Evolutionary conservation across 1,140 invertebrate genomes (phyloP).

Genomic region (Calosoma granatense): DNA sequence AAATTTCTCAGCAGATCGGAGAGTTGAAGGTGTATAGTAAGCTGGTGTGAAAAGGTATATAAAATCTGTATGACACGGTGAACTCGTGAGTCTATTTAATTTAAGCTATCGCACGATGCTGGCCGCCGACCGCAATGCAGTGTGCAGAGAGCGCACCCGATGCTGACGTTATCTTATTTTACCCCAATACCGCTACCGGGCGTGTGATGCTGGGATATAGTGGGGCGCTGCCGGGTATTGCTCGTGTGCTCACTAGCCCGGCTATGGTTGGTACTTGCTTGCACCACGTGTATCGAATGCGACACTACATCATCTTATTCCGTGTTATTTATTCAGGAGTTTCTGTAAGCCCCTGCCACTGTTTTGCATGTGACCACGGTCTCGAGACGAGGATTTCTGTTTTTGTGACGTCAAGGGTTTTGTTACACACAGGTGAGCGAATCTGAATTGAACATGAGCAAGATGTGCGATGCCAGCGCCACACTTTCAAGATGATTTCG

Average conservation of each 20-base stretch:
- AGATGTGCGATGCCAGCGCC: no score
- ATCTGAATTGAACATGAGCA: neutral
- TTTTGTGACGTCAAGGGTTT: neutral
- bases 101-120: neutral
- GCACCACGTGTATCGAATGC: neutral
- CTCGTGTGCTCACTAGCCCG: no score
- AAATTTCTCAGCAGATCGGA: no score
- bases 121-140: neutral
- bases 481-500: no score
- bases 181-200: no score
- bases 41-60: neutral
- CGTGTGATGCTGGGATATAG: no score
- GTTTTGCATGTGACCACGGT: neutral
- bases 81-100: neutral
- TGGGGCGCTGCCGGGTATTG: neutral
- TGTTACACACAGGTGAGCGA: neutral
- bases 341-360: neutral
- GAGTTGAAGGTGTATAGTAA: no score
- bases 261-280: neutral
- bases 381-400: neutral
- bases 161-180: neutral
- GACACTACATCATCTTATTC: neutral
- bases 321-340: neutral
- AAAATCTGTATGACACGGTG: neutral
- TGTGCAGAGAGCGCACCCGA: neutral